Evolutionary conservation across 1,140 invertebrate species (phyloP).

Genomic region (Pseudomyrmex concolor): DNA sequence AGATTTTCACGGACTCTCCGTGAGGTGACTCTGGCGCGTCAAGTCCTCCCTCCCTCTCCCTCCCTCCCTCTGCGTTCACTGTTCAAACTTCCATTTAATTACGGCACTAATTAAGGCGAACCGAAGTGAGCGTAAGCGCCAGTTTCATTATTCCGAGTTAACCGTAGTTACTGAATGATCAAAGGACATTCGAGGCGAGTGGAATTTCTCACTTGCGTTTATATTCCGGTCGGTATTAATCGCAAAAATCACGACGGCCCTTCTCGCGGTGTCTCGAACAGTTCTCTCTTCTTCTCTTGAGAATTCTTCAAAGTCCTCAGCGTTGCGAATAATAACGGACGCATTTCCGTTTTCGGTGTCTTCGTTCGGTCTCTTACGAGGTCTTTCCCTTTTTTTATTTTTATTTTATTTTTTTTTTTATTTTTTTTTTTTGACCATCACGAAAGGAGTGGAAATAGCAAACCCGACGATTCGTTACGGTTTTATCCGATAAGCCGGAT

Average conservation of each 20-base stretch:
- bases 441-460: neutral
- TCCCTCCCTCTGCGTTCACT: neutral
- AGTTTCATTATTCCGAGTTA: constrained; percentile 63
- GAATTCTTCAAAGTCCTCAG: neutral
- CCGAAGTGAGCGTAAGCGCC: constrained; percentile 52
- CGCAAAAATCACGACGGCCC: constrained; percentile 20
- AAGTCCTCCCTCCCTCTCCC: neutral
- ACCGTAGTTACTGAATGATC: constrained; percentile 60
- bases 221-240: constrained; percentile 20
- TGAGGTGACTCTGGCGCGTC: neutral
- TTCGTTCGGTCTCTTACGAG: neutral
- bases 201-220: constrained; percentile 23
- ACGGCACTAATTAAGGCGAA: constrained; percentile 68
- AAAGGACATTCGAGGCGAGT: constrained; percentile 53
- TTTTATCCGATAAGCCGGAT: constrained; percentile 40
- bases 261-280: neutral
- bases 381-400: no score
- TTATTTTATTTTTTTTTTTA: neutral
- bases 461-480: constrained; percentile 28
- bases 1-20: constrained; percentile 49
- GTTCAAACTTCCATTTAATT: constrained; percentile 70
- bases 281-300: no score
- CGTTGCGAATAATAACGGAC: constrained; percentile 33
- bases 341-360: neutral
- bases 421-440: neutral